Conservation (phyloP, 2,888 invertebrate species). For the Synergus gifuensis region DNA sequence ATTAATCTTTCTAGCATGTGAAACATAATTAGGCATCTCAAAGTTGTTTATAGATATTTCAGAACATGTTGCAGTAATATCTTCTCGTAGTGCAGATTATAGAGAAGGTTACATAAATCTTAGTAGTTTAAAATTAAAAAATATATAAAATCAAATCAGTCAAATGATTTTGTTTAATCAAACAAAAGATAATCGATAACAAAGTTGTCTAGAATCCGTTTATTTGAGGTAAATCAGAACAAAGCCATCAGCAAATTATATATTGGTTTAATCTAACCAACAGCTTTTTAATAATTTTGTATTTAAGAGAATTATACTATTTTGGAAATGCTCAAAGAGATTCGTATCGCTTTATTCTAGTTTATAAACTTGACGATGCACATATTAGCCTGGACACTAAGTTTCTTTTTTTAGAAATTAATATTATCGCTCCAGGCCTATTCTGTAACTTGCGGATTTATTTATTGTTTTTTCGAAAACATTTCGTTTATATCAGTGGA, state of each 20-base stretch:
- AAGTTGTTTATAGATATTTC: neutral
- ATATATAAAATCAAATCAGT: neutral
- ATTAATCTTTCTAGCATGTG: neutral
- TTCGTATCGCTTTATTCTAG: conserved; percentile 50
- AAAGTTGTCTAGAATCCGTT: neutral
- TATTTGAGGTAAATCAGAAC: neutral
- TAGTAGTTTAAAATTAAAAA: neutral
- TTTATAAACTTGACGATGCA: conserved; percentile 53
- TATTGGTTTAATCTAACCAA: neutral
- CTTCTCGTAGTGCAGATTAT: neutral
- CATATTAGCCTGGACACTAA: conserved; percentile 60
- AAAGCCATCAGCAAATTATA: neutral
- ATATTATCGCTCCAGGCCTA: conserved; percentile 71
- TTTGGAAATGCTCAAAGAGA: conserved; percentile 52
- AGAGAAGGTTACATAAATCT: neutral
- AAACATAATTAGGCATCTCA: conserved; percentile 15
- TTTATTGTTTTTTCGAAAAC: conserved; percentile 47
- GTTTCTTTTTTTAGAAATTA: conserved; percentile 44
- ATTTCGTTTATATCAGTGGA: conserved; percentile 46
- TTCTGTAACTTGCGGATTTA: conserved; percentile 70
- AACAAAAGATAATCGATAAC: neutral
- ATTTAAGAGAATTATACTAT: neutral
- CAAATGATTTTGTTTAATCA: neutral
- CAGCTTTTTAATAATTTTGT: neutral
- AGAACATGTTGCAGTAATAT: neutral